Percentiles rank a stretch among this genome's conserved stretches.
These are phyloP conservation scores for Porites lobata DNA, from an alignment of 92 coral and sea anemone species.

Conservation along the genomic window DNA sequence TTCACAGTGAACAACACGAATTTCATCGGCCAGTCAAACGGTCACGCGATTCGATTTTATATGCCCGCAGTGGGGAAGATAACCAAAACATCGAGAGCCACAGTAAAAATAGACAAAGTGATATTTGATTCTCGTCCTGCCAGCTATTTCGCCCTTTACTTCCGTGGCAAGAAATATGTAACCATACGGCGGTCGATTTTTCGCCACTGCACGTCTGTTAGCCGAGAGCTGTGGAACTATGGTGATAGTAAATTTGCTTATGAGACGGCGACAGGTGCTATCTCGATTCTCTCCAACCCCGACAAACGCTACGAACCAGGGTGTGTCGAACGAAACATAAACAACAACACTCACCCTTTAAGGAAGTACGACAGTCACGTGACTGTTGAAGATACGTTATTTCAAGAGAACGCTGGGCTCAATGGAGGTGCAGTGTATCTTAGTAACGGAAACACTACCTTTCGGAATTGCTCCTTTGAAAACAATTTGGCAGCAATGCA, in stretches of 20 bases:
- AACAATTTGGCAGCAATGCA: slow-evolving; percentile 36
- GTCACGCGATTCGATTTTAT: slow-evolving; percentile 13
- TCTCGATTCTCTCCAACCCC: slow-evolving; percentile 22
- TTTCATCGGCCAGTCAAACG: slow-evolving; percentile 15
- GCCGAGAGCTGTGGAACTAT: slow-evolving; percentile 7
- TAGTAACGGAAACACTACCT: slow-evolving; percentile 43
- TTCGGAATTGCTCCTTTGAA: slow-evolving; percentile 61
- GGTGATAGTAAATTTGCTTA: slow-evolving; percentile 23
- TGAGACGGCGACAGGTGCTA: slow-evolving; percentile 32
- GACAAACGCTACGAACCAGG: slow-evolving; percentile 36
- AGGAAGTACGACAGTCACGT: slow-evolving; percentile 63
- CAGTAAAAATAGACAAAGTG: slow-evolving; percentile 16
- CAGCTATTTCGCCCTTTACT: slow-evolving; percentile 22
- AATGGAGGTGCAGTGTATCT: slow-evolving; percentile 52
- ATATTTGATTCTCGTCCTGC: slow-evolving; percentile 37
- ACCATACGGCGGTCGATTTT: slow-evolving; percentile 31
- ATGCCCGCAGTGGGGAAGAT: background rate
- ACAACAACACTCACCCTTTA: slow-evolving; percentile 36
- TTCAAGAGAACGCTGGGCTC: slow-evolving; percentile 46
- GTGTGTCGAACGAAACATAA: background rate
- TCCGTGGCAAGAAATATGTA: slow-evolving; percentile 25
- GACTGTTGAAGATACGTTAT: slow-evolving; percentile 39
- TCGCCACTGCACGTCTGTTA: slow-evolving; percentile 21
- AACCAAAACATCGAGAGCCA: background rate
- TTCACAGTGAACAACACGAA: slow-evolving; percentile 1